These are phyloP conservation scores for Heliconius sara DNA, from an alignment of 2,888 invertebrate species.

Conservation along the genomic window DNA sequence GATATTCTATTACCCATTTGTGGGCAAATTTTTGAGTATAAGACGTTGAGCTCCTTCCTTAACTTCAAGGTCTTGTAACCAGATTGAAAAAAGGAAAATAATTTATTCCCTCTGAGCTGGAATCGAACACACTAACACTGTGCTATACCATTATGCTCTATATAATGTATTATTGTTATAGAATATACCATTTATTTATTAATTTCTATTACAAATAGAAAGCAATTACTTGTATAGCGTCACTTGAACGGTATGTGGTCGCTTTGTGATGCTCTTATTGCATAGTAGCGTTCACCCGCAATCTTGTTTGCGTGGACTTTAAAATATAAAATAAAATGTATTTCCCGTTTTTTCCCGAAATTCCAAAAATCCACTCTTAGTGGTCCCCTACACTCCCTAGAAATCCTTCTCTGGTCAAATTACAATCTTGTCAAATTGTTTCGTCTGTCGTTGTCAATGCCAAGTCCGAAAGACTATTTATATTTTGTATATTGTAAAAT, in stretches of 20 bases:
- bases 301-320: background rate
- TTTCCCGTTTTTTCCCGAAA: background rate
- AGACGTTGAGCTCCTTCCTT: too few species aligned
- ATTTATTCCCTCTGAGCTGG: too few species aligned
- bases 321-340: background rate
- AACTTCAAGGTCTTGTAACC: too few species aligned
- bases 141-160: too few species aligned
- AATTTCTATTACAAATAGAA: background rate
- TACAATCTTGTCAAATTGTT: too few species aligned
- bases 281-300: background rate
- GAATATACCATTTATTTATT: background rate
- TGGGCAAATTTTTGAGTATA: too few species aligned
- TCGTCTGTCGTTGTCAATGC: too few species aligned
- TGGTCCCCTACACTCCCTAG: background rate
- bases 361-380: background rate
- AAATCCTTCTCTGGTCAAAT: too few species aligned
- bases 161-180: background rate
- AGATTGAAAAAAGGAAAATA: too few species aligned
- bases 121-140: background rate
- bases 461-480: too few species aligned
- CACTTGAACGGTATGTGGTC: background rate
- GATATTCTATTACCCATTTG: too few species aligned
- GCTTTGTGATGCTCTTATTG: background rate
- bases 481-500: too few species aligned
- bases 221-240: background rate